These are phyloP conservation scores for Thymelicus sylvestris DNA, from an alignment of 2,888 invertebrate genomes.

Conservation along the genomic window DNA sequence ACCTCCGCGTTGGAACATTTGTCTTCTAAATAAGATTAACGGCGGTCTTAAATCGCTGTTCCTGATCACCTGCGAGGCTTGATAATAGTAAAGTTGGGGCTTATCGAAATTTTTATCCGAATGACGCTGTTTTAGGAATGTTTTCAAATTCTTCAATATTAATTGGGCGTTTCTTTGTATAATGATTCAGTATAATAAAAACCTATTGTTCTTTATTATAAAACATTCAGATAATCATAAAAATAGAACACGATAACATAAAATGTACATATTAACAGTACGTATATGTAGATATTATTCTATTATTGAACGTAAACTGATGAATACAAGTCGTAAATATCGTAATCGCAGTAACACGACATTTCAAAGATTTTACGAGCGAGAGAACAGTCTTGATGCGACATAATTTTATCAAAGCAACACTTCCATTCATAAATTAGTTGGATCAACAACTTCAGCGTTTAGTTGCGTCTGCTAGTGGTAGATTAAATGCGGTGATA, in stretches of 20 bases:
- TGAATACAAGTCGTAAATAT: conserved; percentile 26
- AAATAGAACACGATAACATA: not conserved
- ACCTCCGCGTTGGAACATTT: conserved; percentile 55
- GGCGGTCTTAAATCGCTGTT: conserved; percentile 45
- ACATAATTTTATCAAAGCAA: conserved; percentile 37
- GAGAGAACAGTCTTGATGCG: conserved; percentile 30
- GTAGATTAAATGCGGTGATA: conserved; percentile 37
- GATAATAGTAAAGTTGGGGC: conserved; percentile 30
- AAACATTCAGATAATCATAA: not conserved
- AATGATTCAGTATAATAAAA: not conserved
- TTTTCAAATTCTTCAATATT: conserved; percentile 21
- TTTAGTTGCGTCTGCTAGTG: conserved; percentile 33
- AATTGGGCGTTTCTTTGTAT: not conserved
- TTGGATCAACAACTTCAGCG: conserved; percentile 32
- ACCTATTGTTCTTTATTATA: too few species aligned
- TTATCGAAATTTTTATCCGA: conserved; percentile 33
- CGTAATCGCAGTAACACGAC: conserved; percentile 27
- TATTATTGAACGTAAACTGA: conserved; percentile 11
- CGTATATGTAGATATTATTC: not conserved
- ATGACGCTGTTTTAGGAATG: conserved; percentile 26
- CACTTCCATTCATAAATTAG: conserved; percentile 37
- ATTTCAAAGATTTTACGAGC: conserved; percentile 32
- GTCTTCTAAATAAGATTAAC: conserved; percentile 52
- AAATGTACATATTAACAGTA: too few species aligned
- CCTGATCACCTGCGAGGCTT: conserved; percentile 45